Evolutionary conservation across 37 sponge, comb jelly and placozoan genomes (phyloP).

Genomic region (Tethya wilhelma): DNA sequence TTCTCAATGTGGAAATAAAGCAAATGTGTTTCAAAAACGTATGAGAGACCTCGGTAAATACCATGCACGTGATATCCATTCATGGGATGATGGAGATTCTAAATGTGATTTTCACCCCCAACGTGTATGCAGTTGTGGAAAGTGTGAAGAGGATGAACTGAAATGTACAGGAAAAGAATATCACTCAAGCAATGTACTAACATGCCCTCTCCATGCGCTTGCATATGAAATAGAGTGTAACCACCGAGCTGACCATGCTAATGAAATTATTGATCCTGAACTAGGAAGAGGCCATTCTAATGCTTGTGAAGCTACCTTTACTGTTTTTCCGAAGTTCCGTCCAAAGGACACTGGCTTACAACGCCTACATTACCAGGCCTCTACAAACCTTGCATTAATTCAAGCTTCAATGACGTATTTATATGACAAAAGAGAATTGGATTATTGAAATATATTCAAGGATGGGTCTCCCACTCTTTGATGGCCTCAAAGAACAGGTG

Average conservation of each 20-base stretch:
- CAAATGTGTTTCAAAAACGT: too few species aligned
- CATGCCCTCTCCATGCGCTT: slow-evolving; percentile 22
- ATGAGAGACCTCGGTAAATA: slow-evolving; percentile 6
- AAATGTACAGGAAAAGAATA: slow-evolving; percentile 27
- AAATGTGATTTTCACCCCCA: slow-evolving; percentile 40
- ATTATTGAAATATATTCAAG: too few species aligned
- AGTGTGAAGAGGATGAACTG: slow-evolving; percentile 17
- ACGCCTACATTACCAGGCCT: neutral
- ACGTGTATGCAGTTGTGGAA: slow-evolving; percentile 20
- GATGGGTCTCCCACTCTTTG: too few species aligned
- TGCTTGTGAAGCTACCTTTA: too few species aligned
- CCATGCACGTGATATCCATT: slow-evolving; percentile 41
- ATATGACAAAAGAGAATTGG: too few species aligned
- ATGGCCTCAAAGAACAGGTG: too few species aligned
- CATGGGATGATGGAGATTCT: slow-evolving; percentile 33
- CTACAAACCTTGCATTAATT: neutral
- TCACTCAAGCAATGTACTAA: slow-evolving; percentile 2
- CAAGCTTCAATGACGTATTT: neutral
- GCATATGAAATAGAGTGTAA: slow-evolving; percentile 43
- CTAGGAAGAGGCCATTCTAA: too few species aligned
- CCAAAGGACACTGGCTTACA: too few species aligned
- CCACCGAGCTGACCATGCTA: slow-evolving; percentile 2
- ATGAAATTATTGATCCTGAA: neutral
- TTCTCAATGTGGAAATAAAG: too few species aligned
- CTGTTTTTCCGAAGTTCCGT: too few species aligned